Evolutionary conservation across 2,113 vertebrate genomes (phyloP), one percentile per base, ranked within the genome.

Genomic region (Trochalopteron elliotii): DNA sequence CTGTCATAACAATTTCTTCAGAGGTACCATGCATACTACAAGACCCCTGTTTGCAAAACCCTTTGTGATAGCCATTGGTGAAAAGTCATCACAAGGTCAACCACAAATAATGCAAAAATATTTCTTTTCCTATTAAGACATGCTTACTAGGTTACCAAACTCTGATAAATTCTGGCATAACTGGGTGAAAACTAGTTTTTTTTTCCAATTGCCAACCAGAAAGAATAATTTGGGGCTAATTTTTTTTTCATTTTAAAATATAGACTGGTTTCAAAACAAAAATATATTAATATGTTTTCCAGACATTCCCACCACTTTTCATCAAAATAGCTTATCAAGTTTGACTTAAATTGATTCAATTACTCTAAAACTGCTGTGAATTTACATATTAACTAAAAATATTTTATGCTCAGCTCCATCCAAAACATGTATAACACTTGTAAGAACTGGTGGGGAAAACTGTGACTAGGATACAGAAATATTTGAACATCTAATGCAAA

Each of bases 381-480:
- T 83, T 77, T 88, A 39, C 50, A 35, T n/a, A 61, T 67, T 67
- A 77, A 74, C 50, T 30, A 49, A 76, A 86, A 89, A n/a, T 55
- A 60, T 79, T 85, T 82, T 75, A 27, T 91, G 33, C 10, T 65
- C 8, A 44, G 30, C 27, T 89, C 45, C 30, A 70, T 94, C 78
- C n/a, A 87, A 91, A 96, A 52, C 35, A 74, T 4, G 4, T 39
- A 42, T 55, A 85, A 77, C 17, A 37, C 55, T 85, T 77, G 23
- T 49, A 90, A 83, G 49, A 52, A 55, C 75, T 67, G 33, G 9
- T 72, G 24, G 35, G 20, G 55, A 56, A 91, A 96, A 87, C 63
- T 50, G 71, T 94, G 93, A 86, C 82, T 85, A 60, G 63, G 50
- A 70, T 69, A 72, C 59, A 91, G 96, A 96, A 96, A 93, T 93